Conservation (phyloP, 2,113 vertebrate species). For the Lichenostomus cassidix region DNA sequence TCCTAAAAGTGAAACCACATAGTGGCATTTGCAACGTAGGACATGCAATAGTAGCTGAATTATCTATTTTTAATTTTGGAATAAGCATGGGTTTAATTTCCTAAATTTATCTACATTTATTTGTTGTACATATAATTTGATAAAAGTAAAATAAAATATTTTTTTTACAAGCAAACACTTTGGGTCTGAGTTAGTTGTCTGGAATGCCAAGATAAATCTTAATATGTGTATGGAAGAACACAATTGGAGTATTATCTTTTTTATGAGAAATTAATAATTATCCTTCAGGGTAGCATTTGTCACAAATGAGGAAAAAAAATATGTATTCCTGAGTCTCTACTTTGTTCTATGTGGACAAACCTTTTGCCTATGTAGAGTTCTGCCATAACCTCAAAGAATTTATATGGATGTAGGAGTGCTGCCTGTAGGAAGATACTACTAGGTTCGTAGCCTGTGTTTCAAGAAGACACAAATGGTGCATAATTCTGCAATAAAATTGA, state of each 20-base stretch:
- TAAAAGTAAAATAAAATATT: neutral
- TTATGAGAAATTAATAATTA: neutral
- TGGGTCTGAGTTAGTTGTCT: neutral
- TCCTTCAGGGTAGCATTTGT: neutral
- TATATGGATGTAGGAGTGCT: neutral
- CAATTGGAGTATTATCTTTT: neutral
- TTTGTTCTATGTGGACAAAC: neutral
- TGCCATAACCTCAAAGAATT: neutral
- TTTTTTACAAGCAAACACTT: neutral
- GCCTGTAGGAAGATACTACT: neutral
- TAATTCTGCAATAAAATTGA: neutral
- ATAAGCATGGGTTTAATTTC: neutral
- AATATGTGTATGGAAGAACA: neutral
- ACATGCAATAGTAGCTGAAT: neutral
- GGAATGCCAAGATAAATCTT: neutral
- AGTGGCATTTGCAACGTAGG: neutral
- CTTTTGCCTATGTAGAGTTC: neutral
- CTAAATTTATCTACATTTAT: neutral
- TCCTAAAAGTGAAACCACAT: neutral
- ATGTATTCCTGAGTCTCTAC: neutral
- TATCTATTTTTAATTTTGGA: neutral
- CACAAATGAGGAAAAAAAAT: neutral
- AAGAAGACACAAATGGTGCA: neutral
- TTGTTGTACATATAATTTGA: neutral
- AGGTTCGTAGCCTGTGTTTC: neutral